Conservation (phyloP, 1,140 invertebrate genomes). For the Trialeurodes vaporariorum region DNA sequence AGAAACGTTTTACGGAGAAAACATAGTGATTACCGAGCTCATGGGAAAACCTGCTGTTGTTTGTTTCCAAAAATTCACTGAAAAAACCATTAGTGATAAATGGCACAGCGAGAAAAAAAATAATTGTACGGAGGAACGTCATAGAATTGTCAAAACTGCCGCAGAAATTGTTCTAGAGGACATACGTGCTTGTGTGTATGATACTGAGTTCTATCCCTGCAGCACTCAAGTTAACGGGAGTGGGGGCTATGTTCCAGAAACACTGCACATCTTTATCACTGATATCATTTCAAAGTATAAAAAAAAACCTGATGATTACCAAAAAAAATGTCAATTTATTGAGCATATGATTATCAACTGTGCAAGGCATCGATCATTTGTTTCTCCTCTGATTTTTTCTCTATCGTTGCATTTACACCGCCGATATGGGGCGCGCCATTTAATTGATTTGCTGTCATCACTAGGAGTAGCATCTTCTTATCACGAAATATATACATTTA, state of each 20-base stretch:
- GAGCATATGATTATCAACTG: conserved; percentile 25
- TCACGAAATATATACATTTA: no score
- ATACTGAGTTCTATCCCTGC: background rate
- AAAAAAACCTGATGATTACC: conserved; percentile 20
- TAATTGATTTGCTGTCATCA: conserved; percentile 21
- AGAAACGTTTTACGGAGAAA: background rate
- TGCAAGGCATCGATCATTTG: conserved; percentile 24
- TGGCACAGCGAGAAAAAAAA: conserved; percentile 7
- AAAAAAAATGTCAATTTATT: conserved; percentile 15
- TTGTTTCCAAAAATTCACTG: background rate
- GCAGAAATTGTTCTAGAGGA: conserved; percentile 31
- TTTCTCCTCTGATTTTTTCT: conserved; percentile 22
- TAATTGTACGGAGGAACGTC: conserved; percentile 22
- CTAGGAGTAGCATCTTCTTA: conserved; percentile 24
- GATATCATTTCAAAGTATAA: background rate
- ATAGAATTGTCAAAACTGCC: conserved; percentile 27
- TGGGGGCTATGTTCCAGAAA: background rate
- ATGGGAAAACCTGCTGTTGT: background rate
- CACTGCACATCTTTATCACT: background rate
- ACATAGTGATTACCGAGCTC: background rate
- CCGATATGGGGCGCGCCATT: conserved; percentile 23
- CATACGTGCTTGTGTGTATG: conserved; percentile 28
- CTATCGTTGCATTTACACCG: conserved; percentile 20
- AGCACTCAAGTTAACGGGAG: no score
- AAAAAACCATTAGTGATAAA: background rate